Evolutionary conservation across 2,888 invertebrate species (phyloP).

Genomic region (Caenorhabditis becei): DNA sequence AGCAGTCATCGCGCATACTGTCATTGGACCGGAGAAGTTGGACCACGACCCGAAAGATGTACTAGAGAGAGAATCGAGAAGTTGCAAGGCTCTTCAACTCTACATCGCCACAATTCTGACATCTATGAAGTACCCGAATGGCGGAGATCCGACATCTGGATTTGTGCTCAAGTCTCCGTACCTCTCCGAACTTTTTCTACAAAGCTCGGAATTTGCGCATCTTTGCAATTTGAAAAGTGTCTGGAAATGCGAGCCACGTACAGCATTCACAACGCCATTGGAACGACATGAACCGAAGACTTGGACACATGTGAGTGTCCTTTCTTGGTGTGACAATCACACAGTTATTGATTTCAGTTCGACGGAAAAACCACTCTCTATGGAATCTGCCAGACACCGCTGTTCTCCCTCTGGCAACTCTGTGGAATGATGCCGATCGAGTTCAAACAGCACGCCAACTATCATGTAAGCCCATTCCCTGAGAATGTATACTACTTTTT

Average conservation of each 20-base stretch:
- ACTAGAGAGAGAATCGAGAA: slow-evolving; percentile 38
- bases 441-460: slow-evolving; percentile 42
- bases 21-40: slow-evolving; percentile 38
- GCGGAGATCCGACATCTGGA: slow-evolving; percentile 51
- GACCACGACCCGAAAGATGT: slow-evolving; percentile 41
- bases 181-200: slow-evolving; percentile 38
- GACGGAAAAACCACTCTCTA: slow-evolving; percentile 58
- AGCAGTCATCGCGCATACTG: slow-evolving; percentile 38
- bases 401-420: slow-evolving; percentile 75
- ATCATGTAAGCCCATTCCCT: slow-evolving; percentile 14
- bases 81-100: slow-evolving; percentile 47
- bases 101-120: slow-evolving; percentile 46
- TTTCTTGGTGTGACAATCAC: background rate
- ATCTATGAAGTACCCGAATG: slow-evolving; percentile 53
- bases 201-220: slow-evolving; percentile 41
- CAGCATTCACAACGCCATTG: slow-evolving; percentile 28
- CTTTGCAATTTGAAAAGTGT: slow-evolving; percentile 41
- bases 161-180: slow-evolving; percentile 49
- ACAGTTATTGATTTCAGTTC: slow-evolving; percentile 18
- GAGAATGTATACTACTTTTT: background rate
- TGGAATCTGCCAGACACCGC: slow-evolving; percentile 72
- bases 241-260: slow-evolving; percentile 41
- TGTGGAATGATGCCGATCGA: slow-evolving; percentile 70
- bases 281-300: slow-evolving; percentile 19
- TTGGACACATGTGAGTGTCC: slow-evolving; percentile 20